Evolutionary conservation across 2,113 vertebrate species (phyloP).

Genomic region (Cacatua alba): DNA sequence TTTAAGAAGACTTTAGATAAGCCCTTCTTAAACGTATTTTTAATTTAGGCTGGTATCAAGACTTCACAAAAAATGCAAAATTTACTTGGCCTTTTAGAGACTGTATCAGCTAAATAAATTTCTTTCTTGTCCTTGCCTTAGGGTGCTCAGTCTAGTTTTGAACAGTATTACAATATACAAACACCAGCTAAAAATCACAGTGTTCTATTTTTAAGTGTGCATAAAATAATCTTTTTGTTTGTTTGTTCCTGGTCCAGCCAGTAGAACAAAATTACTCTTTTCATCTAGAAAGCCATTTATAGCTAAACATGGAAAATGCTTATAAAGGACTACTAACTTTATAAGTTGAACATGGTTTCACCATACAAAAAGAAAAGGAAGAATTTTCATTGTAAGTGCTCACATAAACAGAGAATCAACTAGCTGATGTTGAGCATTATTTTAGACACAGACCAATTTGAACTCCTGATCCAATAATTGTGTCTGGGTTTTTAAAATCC

Average conservation of each 20-base stretch:
- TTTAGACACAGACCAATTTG: background rate
- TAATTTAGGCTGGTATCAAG: background rate
- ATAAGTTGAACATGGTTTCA: background rate
- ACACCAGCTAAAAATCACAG: background rate
- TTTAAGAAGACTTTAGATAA: background rate
- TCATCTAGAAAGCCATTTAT: background rate
- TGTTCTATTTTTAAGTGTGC: background rate
- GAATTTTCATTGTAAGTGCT: background rate
- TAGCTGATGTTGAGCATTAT: background rate
- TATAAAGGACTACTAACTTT: background rate
- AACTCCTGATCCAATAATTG: background rate
- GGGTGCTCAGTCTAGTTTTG: background rate
- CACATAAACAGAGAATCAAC: background rate
- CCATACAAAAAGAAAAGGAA: background rate
- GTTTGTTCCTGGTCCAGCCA: background rate
- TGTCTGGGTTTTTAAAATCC: background rate
- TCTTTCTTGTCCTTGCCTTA: background rate
- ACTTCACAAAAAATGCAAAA: background rate
- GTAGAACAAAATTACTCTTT: background rate
- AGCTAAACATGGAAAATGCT: background rate
- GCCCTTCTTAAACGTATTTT: background rate
- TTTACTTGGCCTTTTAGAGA: conserved; percentile 46
- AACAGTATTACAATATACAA: background rate
- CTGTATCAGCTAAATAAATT: conserved; percentile 28
- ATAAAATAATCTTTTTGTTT: background rate